Conservation (phyloP, 2,888 invertebrate species). For the Helleia helle region DNA sequence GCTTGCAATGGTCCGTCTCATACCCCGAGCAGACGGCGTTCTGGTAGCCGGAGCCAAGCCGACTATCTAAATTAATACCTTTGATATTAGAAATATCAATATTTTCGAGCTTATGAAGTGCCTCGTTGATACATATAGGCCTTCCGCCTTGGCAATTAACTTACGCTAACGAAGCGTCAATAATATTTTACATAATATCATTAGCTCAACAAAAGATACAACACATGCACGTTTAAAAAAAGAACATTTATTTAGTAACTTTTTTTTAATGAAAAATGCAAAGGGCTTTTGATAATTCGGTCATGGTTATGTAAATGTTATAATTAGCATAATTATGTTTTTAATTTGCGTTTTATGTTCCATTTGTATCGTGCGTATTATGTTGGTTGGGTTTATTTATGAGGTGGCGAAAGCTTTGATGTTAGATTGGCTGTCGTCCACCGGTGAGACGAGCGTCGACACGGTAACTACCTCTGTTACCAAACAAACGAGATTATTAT, state of each 20-base stretch:
- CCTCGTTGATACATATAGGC: slow-evolving; percentile 43
- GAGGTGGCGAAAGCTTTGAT: slow-evolving; percentile 54
- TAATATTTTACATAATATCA: neutral
- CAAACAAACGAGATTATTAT: slow-evolving; percentile 23
- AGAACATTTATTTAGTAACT: too few relatives aligned
- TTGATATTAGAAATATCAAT: slow-evolving; percentile 70
- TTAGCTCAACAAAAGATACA: neutral
- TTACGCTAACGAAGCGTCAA: slow-evolving; percentile 42
- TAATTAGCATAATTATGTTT: slow-evolving; percentile 7
- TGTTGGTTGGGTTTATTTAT: slow-evolving; percentile 40
- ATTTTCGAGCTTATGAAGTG: slow-evolving; percentile 64
- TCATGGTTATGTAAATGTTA: neutral
- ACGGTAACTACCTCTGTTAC: slow-evolving; percentile 27
- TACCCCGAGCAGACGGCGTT: slow-evolving; percentile 26
- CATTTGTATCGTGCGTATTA: slow-evolving; percentile 8
- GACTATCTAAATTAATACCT: slow-evolving; percentile 65
- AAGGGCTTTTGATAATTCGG: neutral
- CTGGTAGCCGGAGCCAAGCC: slow-evolving; percentile 43
- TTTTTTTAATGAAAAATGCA: neutral
- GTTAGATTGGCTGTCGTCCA: slow-evolving; percentile 49
- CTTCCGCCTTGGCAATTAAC: slow-evolving; percentile 61
- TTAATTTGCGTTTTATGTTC: slow-evolving; percentile 16
- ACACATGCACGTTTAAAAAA: neutral
- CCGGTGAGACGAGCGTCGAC: slow-evolving; percentile 32
- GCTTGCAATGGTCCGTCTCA: slow-evolving; percentile 63